These are phyloP conservation scores for Orbicella faveolata DNA, from an alignment of 64 coral and sea anemone species.

Conservation along the genomic window DNA sequence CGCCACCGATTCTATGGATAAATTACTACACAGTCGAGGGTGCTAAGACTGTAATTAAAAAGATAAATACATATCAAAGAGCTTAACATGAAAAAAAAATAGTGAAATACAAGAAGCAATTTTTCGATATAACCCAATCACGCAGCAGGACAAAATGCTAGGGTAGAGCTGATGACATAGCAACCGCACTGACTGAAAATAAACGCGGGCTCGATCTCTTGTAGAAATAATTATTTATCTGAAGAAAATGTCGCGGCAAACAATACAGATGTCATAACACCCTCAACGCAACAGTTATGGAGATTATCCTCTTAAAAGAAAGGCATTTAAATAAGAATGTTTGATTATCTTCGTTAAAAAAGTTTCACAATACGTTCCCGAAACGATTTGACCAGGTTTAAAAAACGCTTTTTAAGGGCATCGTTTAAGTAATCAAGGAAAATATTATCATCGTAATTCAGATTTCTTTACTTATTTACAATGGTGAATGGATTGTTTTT, in stretches of 20 bases:
- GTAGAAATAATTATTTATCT: too few species aligned
- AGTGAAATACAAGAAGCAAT: too few species aligned
- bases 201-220: too few species aligned
- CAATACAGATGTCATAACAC: background rate
- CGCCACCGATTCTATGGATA: too few species aligned
- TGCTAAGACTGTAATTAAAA: background rate
- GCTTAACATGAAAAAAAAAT: too few species aligned
- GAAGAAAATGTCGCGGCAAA: too few species aligned
- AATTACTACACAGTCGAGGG: background rate
- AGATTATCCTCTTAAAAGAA: background rate
- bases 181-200: too few species aligned
- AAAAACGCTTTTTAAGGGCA: background rate
- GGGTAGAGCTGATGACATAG: too few species aligned
- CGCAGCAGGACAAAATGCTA: too few species aligned
- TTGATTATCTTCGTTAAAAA: background rate
- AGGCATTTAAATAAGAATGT: too few species aligned
- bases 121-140: too few species aligned
- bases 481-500: conserved; percentile 21
- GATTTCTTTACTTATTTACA: conserved; percentile 4
- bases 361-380: background rate
- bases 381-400: background rate
- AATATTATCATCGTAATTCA: conserved; percentile 20
- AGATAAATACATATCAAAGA: too few species aligned
- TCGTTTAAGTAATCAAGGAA: background rate
- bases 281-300: background rate